These are phyloP conservation scores for Leiothrix lutea DNA, from an alignment of 2,113 vertebrate species.

Conservation along the genomic window DNA sequence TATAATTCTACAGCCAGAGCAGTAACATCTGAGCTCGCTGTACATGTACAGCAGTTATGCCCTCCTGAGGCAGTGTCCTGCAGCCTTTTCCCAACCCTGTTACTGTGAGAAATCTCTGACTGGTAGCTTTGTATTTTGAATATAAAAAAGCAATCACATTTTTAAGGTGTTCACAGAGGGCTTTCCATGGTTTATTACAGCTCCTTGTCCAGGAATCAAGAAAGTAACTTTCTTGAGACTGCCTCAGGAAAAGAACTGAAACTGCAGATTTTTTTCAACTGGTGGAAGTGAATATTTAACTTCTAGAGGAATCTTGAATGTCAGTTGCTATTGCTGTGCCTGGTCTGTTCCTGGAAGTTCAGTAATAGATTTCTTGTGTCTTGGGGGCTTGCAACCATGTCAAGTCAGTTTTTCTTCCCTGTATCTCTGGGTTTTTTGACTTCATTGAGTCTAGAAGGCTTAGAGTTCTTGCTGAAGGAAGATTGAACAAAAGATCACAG, in stretches of 20 bases:
- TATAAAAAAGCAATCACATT: background rate
- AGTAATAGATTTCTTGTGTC: background rate
- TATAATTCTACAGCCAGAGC: accelerated
- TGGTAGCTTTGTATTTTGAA: background rate
- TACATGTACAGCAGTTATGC: background rate
- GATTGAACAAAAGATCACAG: background rate
- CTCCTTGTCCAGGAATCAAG: background rate
- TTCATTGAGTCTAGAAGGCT: background rate
- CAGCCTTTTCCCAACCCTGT: background rate
- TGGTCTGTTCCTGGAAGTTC: background rate
- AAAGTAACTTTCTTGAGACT: background rate
- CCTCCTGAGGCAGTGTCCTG: background rate
- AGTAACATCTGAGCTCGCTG: background rate
- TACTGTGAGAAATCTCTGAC: background rate
- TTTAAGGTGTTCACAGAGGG: background rate
- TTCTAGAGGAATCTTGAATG: background rate
- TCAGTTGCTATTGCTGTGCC: background rate
- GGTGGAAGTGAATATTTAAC: background rate
- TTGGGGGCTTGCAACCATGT: background rate
- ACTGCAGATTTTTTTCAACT: background rate
- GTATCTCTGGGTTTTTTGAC: background rate
- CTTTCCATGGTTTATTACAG: background rate
- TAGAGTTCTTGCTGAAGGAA: background rate
- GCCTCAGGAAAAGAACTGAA: background rate
- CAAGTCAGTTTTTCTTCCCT: background rate